A percentile compares a stretch with the other conserved stretches of the same genome.
phyloP scores from a whole-genome alignment of 2,888 invertebrate species.

The Lingula anatina region DNA sequence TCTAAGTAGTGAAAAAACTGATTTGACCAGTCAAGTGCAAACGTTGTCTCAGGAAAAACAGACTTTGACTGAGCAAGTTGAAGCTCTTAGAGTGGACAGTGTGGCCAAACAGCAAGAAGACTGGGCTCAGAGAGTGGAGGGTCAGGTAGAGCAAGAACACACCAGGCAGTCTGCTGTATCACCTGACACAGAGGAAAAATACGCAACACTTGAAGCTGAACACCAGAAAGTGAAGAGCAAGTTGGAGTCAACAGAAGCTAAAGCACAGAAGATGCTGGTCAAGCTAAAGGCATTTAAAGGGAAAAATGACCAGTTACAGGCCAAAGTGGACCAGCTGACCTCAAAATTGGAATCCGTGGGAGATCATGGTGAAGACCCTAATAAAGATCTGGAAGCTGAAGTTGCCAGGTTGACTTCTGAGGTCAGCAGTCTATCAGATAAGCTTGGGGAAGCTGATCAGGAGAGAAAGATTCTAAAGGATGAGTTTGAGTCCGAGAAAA shows the following conservation, averaged over 20 bases:
- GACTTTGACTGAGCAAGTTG: too few relatives aligned
- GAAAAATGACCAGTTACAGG: constrained; percentile 48
- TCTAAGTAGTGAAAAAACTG: neutral
- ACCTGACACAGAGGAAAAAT: constrained; percentile 12
- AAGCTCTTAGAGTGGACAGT: too few relatives aligned
- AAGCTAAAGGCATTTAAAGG: constrained; percentile 79
- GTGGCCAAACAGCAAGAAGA: constrained; percentile 5
- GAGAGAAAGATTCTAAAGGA: neutral
- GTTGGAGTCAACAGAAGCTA: constrained; percentile 51
- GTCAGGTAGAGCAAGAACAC: constrained; percentile 32
- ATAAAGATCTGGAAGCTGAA: neutral
- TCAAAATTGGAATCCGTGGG: too few relatives aligned
- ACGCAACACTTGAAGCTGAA: constrained; percentile 2
- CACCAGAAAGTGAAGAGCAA: constrained; percentile 17
- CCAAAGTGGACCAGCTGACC: constrained; percentile 10
- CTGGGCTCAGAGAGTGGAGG: constrained; percentile 20
- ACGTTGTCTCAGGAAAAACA: neutral
- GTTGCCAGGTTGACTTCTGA: too few relatives aligned
- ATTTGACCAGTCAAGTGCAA: neutral
- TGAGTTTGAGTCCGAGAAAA: neutral
- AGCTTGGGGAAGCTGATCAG: neutral
- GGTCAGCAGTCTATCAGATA: too few relatives aligned
- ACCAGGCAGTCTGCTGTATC: constrained; percentile 26
- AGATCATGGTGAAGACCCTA: too few relatives aligned
- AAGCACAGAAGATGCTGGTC: constrained; percentile 72